phyloP scores from a whole-genome alignment of 2,797 vertebrate genomes.

The Notolabrus celidotus region DNA sequence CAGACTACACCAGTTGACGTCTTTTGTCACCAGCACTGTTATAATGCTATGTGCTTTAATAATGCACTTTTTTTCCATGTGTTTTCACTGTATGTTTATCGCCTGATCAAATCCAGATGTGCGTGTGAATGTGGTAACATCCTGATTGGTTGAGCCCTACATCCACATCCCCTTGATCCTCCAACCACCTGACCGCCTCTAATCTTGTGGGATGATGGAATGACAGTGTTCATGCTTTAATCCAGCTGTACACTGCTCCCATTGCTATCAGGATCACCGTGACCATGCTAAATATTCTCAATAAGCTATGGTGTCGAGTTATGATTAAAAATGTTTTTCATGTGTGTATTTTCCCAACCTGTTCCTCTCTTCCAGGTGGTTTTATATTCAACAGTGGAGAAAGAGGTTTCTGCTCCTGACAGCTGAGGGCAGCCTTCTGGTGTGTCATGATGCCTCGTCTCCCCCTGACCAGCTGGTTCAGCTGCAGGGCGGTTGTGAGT shows the following conservation, averaged over 20 bases:
- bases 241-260: conserved; percentile 55
- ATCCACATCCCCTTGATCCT: conserved; percentile 57
- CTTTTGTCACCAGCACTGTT: neutral
- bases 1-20: neutral
- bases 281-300: conserved; percentile 33
- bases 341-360: neutral
- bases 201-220: conserved; percentile 70
- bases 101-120: conserved; percentile 35
- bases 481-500: conserved; percentile 81
- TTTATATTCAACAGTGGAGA: conserved; percentile 91
- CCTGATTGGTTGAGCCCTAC: conserved; percentile 44
- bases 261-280: conserved; percentile 40
- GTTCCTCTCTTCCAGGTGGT: conserved; percentile 69
- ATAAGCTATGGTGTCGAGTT: conserved; percentile 16
- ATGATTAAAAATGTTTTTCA: conserved; percentile 1
- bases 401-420: conserved; percentile 85
- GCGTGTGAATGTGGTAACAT: conserved; percentile 28
- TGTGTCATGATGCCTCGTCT: conserved; percentile 81
- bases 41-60: conserved; percentile 1
- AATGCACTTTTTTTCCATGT: neutral
- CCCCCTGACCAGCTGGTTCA: conserved; percentile 82
- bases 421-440: conserved; percentile 81
- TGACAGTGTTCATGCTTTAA: conserved; percentile 66
- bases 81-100: neutral
- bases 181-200: conserved; percentile 70